Conservation (phyloP, 2,888 invertebrate genomes). For the Chorisops tibialis region DNA sequence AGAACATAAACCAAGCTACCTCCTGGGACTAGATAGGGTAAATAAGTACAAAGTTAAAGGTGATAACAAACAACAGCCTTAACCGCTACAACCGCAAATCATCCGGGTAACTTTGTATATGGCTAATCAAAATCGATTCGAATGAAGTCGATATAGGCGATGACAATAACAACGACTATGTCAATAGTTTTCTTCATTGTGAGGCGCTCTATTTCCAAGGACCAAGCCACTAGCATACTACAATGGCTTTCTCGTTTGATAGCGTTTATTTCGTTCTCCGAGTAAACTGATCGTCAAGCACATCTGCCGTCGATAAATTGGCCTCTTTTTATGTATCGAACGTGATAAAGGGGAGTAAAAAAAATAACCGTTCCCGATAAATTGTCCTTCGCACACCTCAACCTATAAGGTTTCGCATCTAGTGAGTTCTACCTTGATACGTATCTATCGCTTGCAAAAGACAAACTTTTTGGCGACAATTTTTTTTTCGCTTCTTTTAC, state of each 20-base stretch:
- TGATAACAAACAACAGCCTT: conserved; percentile 1
- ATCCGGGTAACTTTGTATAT: not conserved
- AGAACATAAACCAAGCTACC: too few relatives aligned
- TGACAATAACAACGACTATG: conserved; percentile 6
- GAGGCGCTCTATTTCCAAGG: not conserved
- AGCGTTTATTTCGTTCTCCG: conserved; percentile 26
- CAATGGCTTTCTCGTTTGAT: conserved; percentile 29
- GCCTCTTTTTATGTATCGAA: conserved; percentile 30
- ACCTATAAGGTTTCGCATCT: too few relatives aligned
- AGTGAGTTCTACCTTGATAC: too few relatives aligned
- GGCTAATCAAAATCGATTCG: conserved; percentile 8
- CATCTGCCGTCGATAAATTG: conserved; percentile 31
- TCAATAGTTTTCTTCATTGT: conserved; percentile 17
- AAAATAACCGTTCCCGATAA: conserved; percentile 27
- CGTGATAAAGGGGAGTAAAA: conserved; percentile 27
- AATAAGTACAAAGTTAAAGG: not conserved
- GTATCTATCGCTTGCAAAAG: not conserved
- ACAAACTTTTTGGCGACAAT: conserved; percentile 6
- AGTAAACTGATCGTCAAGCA: conserved; percentile 29
- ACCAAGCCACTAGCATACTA: conserved; percentile 6
- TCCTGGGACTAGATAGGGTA: too few relatives aligned
- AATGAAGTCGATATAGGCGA: not conserved
- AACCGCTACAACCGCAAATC: conserved; percentile 6
- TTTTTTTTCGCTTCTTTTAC: not conserved
- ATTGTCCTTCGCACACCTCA: too few relatives aligned